These are phyloP conservation scores for Luscinia luscinia DNA, from an alignment of 2,797 vertebrate species.

Conservation along the genomic window DNA sequence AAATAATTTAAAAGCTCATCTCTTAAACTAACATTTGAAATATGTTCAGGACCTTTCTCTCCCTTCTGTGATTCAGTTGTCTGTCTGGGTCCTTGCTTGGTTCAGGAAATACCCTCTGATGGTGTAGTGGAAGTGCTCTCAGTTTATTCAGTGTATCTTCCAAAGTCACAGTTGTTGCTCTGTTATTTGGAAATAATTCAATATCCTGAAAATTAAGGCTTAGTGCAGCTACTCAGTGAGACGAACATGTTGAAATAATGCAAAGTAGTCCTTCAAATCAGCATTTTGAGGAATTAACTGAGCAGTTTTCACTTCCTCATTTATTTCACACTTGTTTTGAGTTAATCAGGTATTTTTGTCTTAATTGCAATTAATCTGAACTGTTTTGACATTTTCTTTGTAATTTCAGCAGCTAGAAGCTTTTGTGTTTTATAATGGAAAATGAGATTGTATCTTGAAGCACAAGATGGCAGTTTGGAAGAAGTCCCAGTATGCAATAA, in stretches of 20 bases:
- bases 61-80: background rate
- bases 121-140: background rate
- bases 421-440: background rate
- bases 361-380: background rate
- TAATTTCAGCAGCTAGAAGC: background rate
- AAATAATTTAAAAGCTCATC: background rate
- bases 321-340: background rate
- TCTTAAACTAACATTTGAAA: background rate
- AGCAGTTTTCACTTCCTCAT: background rate
- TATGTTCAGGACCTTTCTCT: background rate
- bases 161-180: background rate
- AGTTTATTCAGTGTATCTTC: background rate
- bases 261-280: background rate
- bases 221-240: background rate
- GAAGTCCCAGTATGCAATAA: background rate
- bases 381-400: background rate
- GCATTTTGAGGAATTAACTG: background rate
- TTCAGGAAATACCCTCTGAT: background rate
- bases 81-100: background rate
- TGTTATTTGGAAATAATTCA: background rate
- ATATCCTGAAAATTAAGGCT: background rate
- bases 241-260: background rate
- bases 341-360: background rate
- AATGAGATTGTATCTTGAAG: background rate
- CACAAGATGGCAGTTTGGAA: conserved; percentile 20